Conservation (phyloP, 1,140 invertebrate species). For the Drosophila insularis region DNA sequence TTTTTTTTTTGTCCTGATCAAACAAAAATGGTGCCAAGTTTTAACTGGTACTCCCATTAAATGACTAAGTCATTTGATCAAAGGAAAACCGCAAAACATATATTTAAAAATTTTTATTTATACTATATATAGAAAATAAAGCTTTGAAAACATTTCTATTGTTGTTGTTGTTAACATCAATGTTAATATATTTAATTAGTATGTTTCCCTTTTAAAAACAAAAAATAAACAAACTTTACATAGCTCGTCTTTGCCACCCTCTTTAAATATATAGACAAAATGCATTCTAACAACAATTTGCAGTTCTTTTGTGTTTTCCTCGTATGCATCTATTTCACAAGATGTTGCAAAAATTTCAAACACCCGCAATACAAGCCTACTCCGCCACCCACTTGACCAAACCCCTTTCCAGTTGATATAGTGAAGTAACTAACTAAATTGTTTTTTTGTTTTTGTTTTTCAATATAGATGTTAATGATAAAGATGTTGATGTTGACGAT, state of each 20-base stretch:
- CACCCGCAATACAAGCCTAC: neutral
- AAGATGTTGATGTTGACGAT: neutral
- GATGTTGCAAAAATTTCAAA: neutral
- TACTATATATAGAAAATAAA: neutral
- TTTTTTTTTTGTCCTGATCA: neutral
- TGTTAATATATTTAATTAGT: constrained; percentile 8
- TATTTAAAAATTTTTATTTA: neutral
- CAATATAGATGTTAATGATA: neutral
- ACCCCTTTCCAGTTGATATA: neutral
- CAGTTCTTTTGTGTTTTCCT: neutral
- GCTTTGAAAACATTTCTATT: neutral
- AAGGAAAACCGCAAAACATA: neutral
- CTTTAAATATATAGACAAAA: neutral
- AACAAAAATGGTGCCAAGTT: neutral
- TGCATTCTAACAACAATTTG: neutral
- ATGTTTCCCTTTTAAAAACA: neutral
- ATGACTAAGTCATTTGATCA: neutral
- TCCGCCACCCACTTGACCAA: neutral
- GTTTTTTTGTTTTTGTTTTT: constrained; percentile 1
- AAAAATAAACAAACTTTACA: neutral
- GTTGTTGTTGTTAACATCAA: neutral
- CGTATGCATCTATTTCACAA: neutral
- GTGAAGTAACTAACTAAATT: neutral
- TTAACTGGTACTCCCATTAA: neutral
- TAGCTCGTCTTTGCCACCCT: neutral